Evolutionary conservation across 2,797 vertebrate species (phyloP).

Genomic region (Dryobates pubescens): DNA sequence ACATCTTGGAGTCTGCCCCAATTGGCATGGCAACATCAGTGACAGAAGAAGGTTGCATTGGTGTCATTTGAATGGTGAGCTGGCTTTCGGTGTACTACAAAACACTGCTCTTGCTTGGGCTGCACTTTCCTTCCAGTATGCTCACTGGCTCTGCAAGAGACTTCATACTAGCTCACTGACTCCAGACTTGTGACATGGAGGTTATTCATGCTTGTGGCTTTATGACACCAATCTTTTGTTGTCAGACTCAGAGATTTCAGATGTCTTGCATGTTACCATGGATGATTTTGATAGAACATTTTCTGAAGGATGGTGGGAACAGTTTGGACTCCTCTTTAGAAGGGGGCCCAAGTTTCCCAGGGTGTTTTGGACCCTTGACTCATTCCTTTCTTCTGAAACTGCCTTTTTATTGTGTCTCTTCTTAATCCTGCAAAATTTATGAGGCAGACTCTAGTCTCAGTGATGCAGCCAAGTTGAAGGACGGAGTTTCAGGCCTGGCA

Average conservation of each 20-base stretch:
- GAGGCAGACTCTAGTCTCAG: not conserved
- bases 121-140: not conserved
- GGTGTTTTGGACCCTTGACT: not conserved
- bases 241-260: not conserved
- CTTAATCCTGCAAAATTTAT: not conserved
- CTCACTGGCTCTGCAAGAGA: not conserved
- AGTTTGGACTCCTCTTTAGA: not conserved
- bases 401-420: not conserved
- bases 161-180: not conserved
- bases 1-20: not conserved
- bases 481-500: conserved; percentile 1
- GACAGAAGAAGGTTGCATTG: not conserved
- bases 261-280: not conserved
- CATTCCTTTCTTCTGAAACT: not conserved
- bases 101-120: not conserved
- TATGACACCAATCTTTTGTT: not conserved
- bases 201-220: not conserved
- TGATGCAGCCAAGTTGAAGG: conserved; percentile 1
- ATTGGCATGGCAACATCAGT: too few relatives aligned
- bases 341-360: not conserved
- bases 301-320: not conserved
- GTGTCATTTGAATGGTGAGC: not conserved
- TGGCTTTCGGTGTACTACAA: not conserved
- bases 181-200: not conserved
- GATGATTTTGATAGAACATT: not conserved